These are phyloP conservation scores for Acanthochromis polyacanthus DNA, from an alignment of 2,113 vertebrate genomes.

Conservation along the genomic window DNA sequence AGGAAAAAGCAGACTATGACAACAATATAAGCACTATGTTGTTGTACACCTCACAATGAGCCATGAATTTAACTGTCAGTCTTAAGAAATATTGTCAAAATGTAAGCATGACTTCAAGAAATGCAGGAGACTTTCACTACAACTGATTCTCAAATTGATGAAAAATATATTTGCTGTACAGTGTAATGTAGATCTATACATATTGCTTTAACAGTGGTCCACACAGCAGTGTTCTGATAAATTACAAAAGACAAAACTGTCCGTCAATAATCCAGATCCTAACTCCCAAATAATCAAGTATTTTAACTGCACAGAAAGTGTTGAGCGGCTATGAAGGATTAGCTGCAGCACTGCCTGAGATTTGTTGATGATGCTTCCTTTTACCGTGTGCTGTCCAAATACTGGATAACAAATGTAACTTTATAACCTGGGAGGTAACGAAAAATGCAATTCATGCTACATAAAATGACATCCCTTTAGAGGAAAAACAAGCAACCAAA, in stretches of 20 bases:
- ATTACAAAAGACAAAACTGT: constrained; percentile 27
- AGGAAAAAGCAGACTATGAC: constrained; percentile 25
- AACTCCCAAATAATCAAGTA: constrained; percentile 17
- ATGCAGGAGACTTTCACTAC: constrained; percentile 33
- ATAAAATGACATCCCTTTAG: constrained; percentile 24
- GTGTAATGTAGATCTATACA: constrained; percentile 29
- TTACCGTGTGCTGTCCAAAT: constrained; percentile 11
- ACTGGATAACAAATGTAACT: not conserved
- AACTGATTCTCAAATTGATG: constrained; percentile 11
- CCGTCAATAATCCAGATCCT: constrained; percentile 16
- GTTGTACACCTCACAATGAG: constrained; percentile 4
- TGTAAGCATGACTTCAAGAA: constrained; percentile 37
- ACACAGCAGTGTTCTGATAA: not conserved
- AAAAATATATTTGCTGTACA: constrained; percentile 18
- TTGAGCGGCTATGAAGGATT: constrained; percentile 10
- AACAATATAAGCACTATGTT: constrained; percentile 3
- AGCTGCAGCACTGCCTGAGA: constrained; percentile 30
- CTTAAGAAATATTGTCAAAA: constrained; percentile 34
- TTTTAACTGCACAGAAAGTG: constrained; percentile 21
- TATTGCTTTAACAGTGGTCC: constrained; percentile 67
- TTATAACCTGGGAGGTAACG: not conserved
- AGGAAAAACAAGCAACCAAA: not conserved
- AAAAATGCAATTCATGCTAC: constrained; percentile 32
- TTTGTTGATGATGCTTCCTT: constrained; percentile 18
- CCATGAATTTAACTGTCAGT: constrained; percentile 12